Percentiles rank a stretch among this genome's conserved stretches.
phyloP scores from a whole-genome alignment of 2,888 invertebrate species.

The Campaea margaritaria region DNA sequence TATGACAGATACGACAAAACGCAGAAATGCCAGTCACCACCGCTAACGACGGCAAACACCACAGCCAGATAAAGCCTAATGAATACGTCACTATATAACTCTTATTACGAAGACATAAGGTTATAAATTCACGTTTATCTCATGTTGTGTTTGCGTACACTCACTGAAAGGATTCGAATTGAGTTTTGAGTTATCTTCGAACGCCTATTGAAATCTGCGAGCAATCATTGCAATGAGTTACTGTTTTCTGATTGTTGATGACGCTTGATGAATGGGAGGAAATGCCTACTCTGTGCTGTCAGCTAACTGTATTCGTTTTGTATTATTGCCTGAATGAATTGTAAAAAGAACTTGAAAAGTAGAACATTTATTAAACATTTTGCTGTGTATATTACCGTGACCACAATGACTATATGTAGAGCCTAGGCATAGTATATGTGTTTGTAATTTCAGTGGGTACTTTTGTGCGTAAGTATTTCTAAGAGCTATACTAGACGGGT shows the following conservation, averaged over 20 bases:
- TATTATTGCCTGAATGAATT: too few species aligned
- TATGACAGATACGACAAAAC: constrained; percentile 58
- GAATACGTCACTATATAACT: neutral
- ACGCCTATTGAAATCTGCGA: constrained; percentile 50
- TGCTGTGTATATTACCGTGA: too few species aligned
- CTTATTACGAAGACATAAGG: constrained; percentile 8
- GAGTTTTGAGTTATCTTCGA: constrained; percentile 50
- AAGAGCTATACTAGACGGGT: too few species aligned
- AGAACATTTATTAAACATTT: too few species aligned
- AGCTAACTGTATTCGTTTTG: constrained; percentile 1
- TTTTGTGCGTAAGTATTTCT: too few species aligned
- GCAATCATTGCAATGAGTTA: constrained; percentile 45
- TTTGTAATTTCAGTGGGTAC: too few species aligned
- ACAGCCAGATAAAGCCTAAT: neutral
- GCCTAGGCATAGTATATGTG: too few species aligned
- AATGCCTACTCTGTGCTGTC: constrained; percentile 19
- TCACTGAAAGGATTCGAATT: constrained; percentile 51
- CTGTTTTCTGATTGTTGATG: constrained; percentile 5
- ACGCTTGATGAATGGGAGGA: constrained; percentile 23
- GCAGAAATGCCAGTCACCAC: constrained; percentile 73
- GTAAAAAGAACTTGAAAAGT: too few species aligned
- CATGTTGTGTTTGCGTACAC: constrained; percentile 19
- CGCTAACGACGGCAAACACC: constrained; percentile 64
- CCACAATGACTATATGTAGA: too few species aligned
- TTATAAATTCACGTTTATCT: constrained; percentile 4